These are phyloP conservation scores for Crotalus viridis DNA, from an alignment of 2,113 vertebrate genomes.

Conservation along the genomic window DNA sequence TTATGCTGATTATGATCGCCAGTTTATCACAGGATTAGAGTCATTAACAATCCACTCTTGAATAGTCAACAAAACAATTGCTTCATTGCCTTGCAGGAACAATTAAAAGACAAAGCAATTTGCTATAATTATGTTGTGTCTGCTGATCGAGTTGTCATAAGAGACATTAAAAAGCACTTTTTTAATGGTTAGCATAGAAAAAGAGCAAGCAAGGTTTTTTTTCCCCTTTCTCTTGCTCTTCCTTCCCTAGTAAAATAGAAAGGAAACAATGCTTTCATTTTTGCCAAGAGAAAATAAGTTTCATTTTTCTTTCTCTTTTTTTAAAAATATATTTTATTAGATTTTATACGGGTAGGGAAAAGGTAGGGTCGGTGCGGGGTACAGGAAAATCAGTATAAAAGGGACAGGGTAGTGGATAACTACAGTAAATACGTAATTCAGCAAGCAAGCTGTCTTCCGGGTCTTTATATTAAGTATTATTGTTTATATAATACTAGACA, in stretches of 20 bases:
- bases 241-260: not conserved
- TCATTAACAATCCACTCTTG: slow-evolving; percentile 74
- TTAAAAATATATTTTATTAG: too few relatives aligned
- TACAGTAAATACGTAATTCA: too few relatives aligned
- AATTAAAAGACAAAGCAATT: slow-evolving; percentile 77
- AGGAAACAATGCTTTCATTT: not conserved
- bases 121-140: slow-evolving; percentile 76
- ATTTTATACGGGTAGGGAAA: too few relatives aligned
- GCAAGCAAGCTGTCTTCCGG: too few relatives aligned
- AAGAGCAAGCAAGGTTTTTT: slow-evolving; percentile 57
- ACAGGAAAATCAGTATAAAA: too few relatives aligned
- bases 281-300: not conserved
- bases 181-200: slow-evolving; percentile 54
- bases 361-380: too few relatives aligned
- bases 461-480: too few relatives aligned
- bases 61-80: slow-evolving; percentile 73
- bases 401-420: too few relatives aligned
- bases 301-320: not conserved
- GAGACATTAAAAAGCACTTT: slow-evolving; percentile 71
- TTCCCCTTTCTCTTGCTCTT: not conserved
- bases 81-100: slow-evolving; percentile 78
- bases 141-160: slow-evolving; percentile 73
- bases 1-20: slow-evolving; percentile 70
- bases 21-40: slow-evolving; percentile 76
- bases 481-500: too few relatives aligned